A percentile compares a stretch with the other conserved stretches of the same genome.
phyloP scores from a whole-genome alignment of 2,113 vertebrate species.

The Stigmatopora nigra region DNA sequence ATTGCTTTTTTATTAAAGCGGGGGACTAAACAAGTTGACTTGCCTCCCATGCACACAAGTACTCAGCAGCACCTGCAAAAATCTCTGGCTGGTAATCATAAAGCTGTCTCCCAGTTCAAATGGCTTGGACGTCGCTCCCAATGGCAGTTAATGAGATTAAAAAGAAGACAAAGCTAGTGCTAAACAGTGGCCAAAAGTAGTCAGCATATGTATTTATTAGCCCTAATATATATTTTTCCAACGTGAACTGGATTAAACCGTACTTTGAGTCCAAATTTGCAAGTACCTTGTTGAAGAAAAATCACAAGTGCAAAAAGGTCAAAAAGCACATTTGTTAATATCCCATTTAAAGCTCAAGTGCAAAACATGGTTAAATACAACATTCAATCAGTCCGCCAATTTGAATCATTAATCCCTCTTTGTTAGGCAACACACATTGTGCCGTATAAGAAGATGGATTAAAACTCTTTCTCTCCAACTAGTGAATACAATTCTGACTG shows the following conservation, averaged over 20 bases:
- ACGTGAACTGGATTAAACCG: background rate
- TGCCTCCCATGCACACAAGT: too few species aligned
- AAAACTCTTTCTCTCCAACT: background rate
- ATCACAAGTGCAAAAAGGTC: background rate
- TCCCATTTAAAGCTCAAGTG: too few species aligned
- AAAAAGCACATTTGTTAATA: background rate
- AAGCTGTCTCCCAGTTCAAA: too few species aligned
- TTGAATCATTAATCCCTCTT: background rate
- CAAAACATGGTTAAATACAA: background rate
- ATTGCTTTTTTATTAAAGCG: too few species aligned
- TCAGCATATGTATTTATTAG: too few species aligned
- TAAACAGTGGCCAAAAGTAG: too few species aligned
- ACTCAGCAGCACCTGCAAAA: too few species aligned
- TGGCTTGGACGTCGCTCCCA: too few species aligned
- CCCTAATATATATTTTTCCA: background rate
- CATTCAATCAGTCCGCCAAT: background rate
- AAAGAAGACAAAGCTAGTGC: too few species aligned
- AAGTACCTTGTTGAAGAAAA: background rate
- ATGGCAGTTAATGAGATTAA: too few species aligned
- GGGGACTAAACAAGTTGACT: too few species aligned
- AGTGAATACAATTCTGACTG: conserved; percentile 6
- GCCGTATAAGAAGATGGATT: background rate
- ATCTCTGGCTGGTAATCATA: too few species aligned
- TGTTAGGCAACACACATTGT: background rate
- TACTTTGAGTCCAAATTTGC: background rate